Percentiles rank a stretch among this genome's conserved stretches.
phyloP scores from a whole-genome alignment of 2,797 vertebrate genomes.

The Spinus pinus region DNA sequence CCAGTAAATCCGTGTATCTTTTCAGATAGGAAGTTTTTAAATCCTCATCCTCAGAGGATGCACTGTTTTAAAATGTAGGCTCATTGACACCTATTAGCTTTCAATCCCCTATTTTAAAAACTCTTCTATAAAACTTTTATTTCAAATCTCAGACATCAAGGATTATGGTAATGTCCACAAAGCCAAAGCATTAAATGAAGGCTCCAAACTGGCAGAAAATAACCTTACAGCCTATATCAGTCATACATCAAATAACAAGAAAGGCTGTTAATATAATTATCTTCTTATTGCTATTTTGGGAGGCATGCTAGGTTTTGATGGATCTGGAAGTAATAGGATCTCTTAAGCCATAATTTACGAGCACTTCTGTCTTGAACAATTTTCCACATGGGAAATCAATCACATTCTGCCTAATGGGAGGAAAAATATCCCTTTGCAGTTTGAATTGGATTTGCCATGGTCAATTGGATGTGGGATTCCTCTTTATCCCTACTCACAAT shows the following conservation, averaged over 20 bases:
- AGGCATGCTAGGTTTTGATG: conserved; percentile 31
- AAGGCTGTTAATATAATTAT: conserved; percentile 67
- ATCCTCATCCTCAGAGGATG: background rate
- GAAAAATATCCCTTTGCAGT: conserved; percentile 49
- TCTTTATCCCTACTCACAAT: conserved; percentile 24
- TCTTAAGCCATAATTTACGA: conserved; percentile 57
- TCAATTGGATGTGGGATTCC: conserved; percentile 6
- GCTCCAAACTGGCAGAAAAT: conserved; percentile 16
- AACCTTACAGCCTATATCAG: conserved; percentile 12
- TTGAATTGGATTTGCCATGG: conserved; percentile 63
- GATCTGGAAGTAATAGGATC: conserved; percentile 64
- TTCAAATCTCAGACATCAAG: background rate
- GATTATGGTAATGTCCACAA: background rate
- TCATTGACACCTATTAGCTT: background rate
- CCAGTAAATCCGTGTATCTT: background rate
- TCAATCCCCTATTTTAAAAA: background rate
- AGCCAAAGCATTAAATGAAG: background rate
- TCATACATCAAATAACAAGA: conserved; percentile 47
- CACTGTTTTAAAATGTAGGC: background rate
- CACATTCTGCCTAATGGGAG: conserved; percentile 52
- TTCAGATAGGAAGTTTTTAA: background rate
- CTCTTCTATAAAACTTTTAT: background rate
- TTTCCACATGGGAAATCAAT: conserved; percentile 70
- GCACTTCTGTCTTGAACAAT: conserved; percentile 58
- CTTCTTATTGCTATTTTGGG: conserved; percentile 66